Conservation (phyloP, 2,888 invertebrate species). For the Leptopilina drosophilae region DNA sequence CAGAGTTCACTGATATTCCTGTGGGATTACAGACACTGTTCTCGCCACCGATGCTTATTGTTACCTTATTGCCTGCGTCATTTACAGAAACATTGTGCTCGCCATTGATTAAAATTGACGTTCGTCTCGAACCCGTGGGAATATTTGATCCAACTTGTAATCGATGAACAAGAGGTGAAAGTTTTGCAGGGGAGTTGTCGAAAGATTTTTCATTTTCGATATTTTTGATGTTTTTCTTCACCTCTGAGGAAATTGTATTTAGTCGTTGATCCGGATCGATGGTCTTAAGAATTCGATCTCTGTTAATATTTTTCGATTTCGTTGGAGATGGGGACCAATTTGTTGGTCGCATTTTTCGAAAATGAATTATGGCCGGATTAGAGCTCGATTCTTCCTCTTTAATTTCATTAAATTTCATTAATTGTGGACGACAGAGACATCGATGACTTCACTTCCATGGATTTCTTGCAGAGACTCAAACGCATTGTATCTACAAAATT, state of each 20-base stretch:
- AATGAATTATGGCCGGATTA: constrained; percentile 54
- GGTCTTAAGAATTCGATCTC: constrained; percentile 55
- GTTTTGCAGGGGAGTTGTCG: constrained; percentile 44
- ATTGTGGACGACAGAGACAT: background rate
- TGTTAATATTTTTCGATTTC: constrained; percentile 61
- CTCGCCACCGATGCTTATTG: constrained; percentile 77
- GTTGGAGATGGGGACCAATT: constrained; percentile 74
- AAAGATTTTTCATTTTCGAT: constrained; percentile 44
- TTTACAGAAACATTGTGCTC: constrained; percentile 57
- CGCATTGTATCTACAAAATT: constrained; percentile 91
- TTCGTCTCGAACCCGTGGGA: constrained; percentile 82
- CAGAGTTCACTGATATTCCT: constrained; percentile 72
- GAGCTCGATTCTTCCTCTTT: background rate
- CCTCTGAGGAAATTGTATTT: constrained; percentile 21
- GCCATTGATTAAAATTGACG: constrained; percentile 78
- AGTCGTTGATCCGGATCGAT: constrained; percentile 37
- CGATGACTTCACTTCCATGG: constrained; percentile 76
- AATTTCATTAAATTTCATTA: constrained; percentile 15
- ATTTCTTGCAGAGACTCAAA: constrained; percentile 81
- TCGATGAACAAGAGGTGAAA: constrained; percentile 72
- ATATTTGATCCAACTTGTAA: constrained; percentile 67
- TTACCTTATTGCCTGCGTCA: constrained; percentile 75
- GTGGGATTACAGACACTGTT: constrained; percentile 73
- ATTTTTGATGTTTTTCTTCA: constrained; percentile 41
- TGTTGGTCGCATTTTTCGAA: constrained; percentile 71